Evolutionary conservation across 1,140 invertebrate genomes (phyloP).

Genomic region (Protaetia brevitarsis): DNA sequence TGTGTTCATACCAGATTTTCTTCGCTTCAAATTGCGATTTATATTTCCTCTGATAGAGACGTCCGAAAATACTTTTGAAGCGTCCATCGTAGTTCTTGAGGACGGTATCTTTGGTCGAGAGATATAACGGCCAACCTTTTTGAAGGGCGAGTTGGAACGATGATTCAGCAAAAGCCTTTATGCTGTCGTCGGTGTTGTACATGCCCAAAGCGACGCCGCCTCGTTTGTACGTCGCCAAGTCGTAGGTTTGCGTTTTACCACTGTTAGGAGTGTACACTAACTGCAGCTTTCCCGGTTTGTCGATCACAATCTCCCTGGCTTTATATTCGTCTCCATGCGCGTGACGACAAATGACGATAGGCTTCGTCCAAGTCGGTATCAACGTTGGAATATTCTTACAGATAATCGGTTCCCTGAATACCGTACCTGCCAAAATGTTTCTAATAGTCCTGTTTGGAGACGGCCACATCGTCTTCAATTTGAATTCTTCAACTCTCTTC

Average conservation of each 20-base stretch:
- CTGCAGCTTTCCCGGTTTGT: slow-evolving; percentile 69
- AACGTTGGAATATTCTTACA: slow-evolving; percentile 85
- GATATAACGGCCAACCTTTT: slow-evolving; percentile 79
- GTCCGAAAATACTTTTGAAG: slow-evolving; percentile 93
- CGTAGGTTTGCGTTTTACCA: slow-evolving; percentile 54
- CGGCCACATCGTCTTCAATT: slow-evolving; percentile 90
- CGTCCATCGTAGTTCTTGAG: slow-evolving; percentile 85
- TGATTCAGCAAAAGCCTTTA: slow-evolving; percentile 77
- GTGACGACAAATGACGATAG: slow-evolving; percentile 82
- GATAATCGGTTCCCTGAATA: slow-evolving; percentile 87
- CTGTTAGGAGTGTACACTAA: slow-evolving; percentile 63
- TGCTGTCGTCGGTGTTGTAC: slow-evolving; percentile 90
- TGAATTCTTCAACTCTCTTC: slow-evolving; percentile 85
- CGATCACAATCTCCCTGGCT: slow-evolving; percentile 76
- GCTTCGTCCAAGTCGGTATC: slow-evolving; percentile 81
- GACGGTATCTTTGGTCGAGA: slow-evolving; percentile 92
- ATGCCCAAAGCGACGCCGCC: slow-evolving; percentile 79
- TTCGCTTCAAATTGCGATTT: slow-evolving; percentile 71
- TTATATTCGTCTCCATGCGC: slow-evolving; percentile 91
- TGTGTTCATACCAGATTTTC: slow-evolving; percentile 87
- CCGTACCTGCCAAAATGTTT: slow-evolving; percentile 87
- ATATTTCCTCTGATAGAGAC: slow-evolving; percentile 81
- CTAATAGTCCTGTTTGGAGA: slow-evolving; percentile 91
- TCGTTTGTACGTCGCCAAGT: slow-evolving; percentile 71
- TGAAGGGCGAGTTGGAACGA: slow-evolving; percentile 80